These are phyloP conservation scores for Neoscelio sp. DNA, from an alignment of 2,888 invertebrate genomes.

Conservation along the genomic window DNA sequence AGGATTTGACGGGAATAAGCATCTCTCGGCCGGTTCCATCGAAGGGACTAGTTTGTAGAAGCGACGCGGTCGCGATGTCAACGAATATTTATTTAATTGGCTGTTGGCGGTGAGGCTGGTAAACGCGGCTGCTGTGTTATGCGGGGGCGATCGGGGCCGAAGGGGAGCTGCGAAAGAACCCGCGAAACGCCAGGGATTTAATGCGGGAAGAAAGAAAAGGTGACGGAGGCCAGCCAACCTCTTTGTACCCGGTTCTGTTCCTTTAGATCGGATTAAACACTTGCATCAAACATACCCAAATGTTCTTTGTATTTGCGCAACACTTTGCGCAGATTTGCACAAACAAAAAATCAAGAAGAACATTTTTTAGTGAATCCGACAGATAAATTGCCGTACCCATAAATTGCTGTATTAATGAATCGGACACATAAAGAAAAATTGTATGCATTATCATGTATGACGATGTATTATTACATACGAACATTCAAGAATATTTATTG, in stretches of 20 bases:
- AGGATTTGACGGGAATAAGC: constrained; percentile 73
- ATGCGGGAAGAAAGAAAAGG: constrained; percentile 77
- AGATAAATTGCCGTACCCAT: too few relatives aligned
- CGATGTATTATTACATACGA: too few relatives aligned
- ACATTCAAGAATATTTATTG: too few relatives aligned
- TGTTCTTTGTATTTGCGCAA: background rate
- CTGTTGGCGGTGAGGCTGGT: constrained; percentile 77
- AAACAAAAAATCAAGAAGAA: too few relatives aligned
- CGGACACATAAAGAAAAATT: too few relatives aligned
- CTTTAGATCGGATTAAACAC: constrained; percentile 28
- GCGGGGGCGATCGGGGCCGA: constrained; percentile 78
- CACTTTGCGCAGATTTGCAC: too few relatives aligned
- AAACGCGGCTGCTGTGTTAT: constrained; percentile 79
- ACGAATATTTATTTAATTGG: constrained; percentile 83
- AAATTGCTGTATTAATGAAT: too few relatives aligned
- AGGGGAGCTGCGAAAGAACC: constrained; percentile 57
- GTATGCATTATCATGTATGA: too few relatives aligned
- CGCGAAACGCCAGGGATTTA: constrained; percentile 63
- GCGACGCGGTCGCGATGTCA: constrained; percentile 81
- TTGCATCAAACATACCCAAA: constrained; percentile 3
- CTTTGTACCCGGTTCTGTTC: constrained; percentile 34
- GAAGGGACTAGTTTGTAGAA: constrained; percentile 80
- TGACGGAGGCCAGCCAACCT: constrained; percentile 50
- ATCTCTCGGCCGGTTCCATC: constrained; percentile 73
- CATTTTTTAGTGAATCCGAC: too few relatives aligned